Base-by-base conservation (phyloP, 1,140 invertebrate genomes). In the Telenomus remus region DNA sequence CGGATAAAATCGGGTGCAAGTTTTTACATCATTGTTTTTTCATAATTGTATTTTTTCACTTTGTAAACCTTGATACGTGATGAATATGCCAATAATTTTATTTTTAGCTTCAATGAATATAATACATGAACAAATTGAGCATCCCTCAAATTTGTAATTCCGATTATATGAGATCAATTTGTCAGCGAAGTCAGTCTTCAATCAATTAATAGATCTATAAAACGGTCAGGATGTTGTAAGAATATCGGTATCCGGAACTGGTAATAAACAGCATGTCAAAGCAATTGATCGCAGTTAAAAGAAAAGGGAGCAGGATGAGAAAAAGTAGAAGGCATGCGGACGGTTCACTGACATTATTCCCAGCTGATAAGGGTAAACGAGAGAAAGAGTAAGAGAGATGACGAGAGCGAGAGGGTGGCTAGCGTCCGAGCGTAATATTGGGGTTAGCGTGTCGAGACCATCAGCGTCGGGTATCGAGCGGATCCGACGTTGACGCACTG, bases 401-500 rank as follows among this genome's bases (percentile, higher is more conserved):
- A 15, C 7, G 34, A 33, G 56, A 46, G 54, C 37, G 49, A 60
- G 55, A 56, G 60, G 57, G 57, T 75, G 71, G 71, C 75, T 71
- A 79, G 76, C 68, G 76, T 74, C 71, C 76, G 46, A 66, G 48
- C 35, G 33, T 49, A 61, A 77, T 74, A 85, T 82, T 61, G 83
- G 55, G 84, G 85, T 86, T 85, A 86, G 81, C 84, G 80, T 86
- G 84, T 81, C 83, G 78, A 80, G 79, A 63, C 78, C 65, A 54
- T 64, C 64, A 49, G 68, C 57, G 47, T 72, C 61, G 68, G 48
- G 51, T 75, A 79, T 78, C 70, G 76, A 78, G 50, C 76, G 47
- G 61, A 48, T 56, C 75, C 74, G 59, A 77, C 64, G 78, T 70
- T 69, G 69, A 51, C 57, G 57, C 65, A 54, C 55, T 37, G 42